Conservation (phyloP, 2,888 invertebrate species). For the Hedychridium roseum region DNA sequence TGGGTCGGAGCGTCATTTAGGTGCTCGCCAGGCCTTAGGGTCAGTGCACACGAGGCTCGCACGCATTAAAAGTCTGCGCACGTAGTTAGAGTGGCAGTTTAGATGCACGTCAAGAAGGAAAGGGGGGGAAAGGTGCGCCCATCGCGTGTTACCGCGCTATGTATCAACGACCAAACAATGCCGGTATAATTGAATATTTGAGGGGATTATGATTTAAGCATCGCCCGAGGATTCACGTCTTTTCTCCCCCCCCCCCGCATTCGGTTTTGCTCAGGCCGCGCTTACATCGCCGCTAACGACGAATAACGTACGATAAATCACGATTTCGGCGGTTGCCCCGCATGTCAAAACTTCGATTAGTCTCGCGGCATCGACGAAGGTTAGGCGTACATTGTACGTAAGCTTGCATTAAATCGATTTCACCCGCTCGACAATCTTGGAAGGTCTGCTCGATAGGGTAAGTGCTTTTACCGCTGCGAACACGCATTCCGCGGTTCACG, state of each 20-base stretch:
- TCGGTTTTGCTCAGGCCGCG: constrained; percentile 16
- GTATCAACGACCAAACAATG: constrained; percentile 47
- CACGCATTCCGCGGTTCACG: too few species aligned
- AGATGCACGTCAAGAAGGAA: constrained; percentile 9
- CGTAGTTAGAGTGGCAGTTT: constrained; percentile 6
- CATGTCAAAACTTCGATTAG: too few species aligned
- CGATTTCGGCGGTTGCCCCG: constrained; percentile 11
- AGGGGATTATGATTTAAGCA: constrained; percentile 49
- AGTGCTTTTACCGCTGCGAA: too few species aligned
- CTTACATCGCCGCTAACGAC: constrained; percentile 11
- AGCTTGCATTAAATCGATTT: too few species aligned
- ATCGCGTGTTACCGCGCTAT: constrained; percentile 42
- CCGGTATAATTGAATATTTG: constrained; percentile 49
- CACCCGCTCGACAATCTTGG: too few species aligned
- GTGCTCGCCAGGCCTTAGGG: neutral
- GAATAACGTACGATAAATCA: constrained; percentile 19
- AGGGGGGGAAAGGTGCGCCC: constrained; percentile 1
- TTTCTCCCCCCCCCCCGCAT: constrained; percentile 3
- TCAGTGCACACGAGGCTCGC: constrained; percentile 3
- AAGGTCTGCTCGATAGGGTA: too few species aligned
- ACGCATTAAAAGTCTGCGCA: constrained; percentile 3
- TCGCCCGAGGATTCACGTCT: constrained; percentile 30
- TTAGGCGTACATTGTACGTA: too few species aligned
- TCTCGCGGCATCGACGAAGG: too few species aligned
- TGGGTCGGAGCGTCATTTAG: constrained; percentile 5